These are phyloP conservation scores for Hydriomena furcata DNA, from an alignment of 2,888 invertebrate species.

Conservation along the genomic window DNA sequence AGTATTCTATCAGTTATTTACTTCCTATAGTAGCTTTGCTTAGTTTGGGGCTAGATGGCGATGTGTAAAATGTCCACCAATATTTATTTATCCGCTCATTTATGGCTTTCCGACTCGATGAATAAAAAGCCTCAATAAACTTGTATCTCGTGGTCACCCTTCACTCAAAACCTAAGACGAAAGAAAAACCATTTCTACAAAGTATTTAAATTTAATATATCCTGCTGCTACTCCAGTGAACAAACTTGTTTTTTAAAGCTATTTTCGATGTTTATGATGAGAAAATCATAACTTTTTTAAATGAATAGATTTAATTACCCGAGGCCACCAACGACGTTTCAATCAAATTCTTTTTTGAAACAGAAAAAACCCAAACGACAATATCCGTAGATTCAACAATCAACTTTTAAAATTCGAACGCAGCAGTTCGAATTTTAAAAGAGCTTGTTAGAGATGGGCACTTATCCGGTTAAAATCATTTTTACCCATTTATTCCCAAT, in stretches of 20 bases:
- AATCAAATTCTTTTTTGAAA: conserved; percentile 20
- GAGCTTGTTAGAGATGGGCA: too few species aligned
- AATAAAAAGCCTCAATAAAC: too few species aligned
- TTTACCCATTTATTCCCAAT: too few species aligned
- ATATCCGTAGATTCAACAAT: conserved; percentile 37
- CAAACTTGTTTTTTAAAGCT: conserved; percentile 1
- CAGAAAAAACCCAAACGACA: conserved; percentile 37
- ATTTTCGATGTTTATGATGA: conserved; percentile 2
- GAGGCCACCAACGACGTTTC: conserved; percentile 40
- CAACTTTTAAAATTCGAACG: too few species aligned
- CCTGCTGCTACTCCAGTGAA: background rate
- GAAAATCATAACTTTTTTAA: conserved; percentile 18
- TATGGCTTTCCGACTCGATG: too few species aligned
- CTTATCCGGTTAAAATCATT: too few species aligned
- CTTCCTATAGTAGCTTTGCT: too few species aligned
- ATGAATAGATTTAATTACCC: conserved; percentile 11
- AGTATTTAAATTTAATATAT: conserved; percentile 1
- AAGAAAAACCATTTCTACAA: background rate
- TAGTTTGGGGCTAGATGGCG: too few species aligned
- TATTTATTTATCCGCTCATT: too few species aligned
- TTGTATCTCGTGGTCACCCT: conserved; percentile 2
- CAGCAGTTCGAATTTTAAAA: conserved; percentile 37
- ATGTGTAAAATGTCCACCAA: too few species aligned
- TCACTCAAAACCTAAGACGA: background rate
- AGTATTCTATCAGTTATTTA: too few species aligned